Percentiles rank a stretch among this genome's conserved stretches.
These are phyloP conservation scores for Clamator glandarius DNA, from an alignment of 2,797 vertebrate species.

Conservation along the genomic window DNA sequence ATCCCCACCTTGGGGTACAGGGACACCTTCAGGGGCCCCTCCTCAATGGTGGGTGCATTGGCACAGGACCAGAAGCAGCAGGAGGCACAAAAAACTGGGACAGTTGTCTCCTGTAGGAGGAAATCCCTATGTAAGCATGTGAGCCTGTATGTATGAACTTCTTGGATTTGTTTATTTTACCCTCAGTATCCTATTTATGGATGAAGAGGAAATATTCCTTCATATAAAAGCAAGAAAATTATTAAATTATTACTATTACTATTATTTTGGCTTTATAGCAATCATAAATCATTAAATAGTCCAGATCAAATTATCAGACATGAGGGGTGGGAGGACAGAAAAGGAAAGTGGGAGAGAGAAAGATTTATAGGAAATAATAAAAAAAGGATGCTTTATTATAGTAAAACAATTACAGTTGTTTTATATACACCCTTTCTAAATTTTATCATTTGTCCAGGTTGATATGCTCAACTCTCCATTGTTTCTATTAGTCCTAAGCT, in stretches of 20 bases:
- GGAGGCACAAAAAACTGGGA: neutral
- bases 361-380: neutral
- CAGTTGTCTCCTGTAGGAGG: neutral
- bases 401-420: neutral
- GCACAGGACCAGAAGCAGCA: neutral
- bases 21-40: neutral
- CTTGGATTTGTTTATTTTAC: neutral
- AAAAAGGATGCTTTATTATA: neutral
- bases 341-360: neutral
- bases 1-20: fast-evolving
- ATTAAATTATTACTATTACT: neutral
- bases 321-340: fast-evolving
- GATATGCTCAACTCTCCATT: neutral
- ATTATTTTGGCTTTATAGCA: neutral
- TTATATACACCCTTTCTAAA: neutral
- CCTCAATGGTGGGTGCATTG: fast-evolving
- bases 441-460: neutral
- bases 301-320: neutral
- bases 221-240: neutral
- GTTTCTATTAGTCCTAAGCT: neutral
- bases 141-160: neutral
- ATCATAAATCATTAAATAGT: neutral
- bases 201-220: neutral
- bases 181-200: neutral
- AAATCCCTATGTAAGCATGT: no score